Evolutionary conservation across 1,140 invertebrate species (phyloP), one percentile per base, ranked within the genome.

Genomic region (Drosophila rufa): DNA sequence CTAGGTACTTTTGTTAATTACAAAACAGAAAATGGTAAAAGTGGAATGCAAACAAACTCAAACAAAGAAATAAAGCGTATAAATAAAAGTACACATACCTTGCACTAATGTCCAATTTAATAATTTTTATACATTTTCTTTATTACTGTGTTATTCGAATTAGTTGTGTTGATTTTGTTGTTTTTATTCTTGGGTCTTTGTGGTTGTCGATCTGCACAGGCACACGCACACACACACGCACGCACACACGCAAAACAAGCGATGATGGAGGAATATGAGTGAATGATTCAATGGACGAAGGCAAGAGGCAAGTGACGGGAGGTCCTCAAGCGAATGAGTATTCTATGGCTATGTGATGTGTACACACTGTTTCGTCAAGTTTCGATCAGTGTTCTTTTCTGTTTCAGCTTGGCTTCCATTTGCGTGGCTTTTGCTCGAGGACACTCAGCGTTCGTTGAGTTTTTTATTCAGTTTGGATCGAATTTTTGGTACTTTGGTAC

Each of bases 41-140:
- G 22, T 46, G 27, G 36, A 56, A 38, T 53, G 46, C 43, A 73
- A 64, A 59, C 50, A 50, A 38, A 64, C 61, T 46, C 25, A 51
- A 17, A 62, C 15, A 33, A 51, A 56, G 61, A 82, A 62, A 82
- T 79, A 79, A 86, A 79, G 48, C 66, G 64, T 43, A 77, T 86
- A 77, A 87, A 83, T 55, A 79, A 87, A 89, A 68, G 84, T 89
- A 89, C 84, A 89, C 84, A 89, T 89, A 89, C 84, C 84, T 89
- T 89, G 85, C 84, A 89, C 84, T 89, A 89, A 81, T 65, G 75
- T 89, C 85, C 85, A 85, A 90, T 90, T 73, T 61, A 55, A 62
- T 48, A 30, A 4, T 43, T 64, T 43, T 57, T 67, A 38, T 60
- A 68, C 64, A 38, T 78, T 36, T 60, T 70, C 15, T 55, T 62